A percentile compares a stretch with the other conserved stretches of the same genome.
phyloP scores from a whole-genome alignment of 2,113 vertebrate genomes.

The Chunga burmeisteri region DNA sequence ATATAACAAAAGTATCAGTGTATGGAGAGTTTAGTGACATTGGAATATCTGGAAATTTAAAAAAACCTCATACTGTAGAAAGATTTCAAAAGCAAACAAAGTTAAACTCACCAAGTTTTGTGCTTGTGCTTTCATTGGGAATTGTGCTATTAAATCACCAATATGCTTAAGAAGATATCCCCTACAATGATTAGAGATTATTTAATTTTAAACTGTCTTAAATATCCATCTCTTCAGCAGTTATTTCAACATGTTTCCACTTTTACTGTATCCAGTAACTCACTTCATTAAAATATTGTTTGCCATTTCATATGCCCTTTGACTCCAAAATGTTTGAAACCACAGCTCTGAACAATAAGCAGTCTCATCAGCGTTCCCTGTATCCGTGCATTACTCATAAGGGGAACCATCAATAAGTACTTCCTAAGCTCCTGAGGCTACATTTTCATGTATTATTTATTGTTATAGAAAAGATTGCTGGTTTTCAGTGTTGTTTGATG shows the following conservation, averaged over 20 bases:
- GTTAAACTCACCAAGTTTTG: not conserved
- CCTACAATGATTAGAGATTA: not conserved
- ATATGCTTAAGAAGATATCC: not conserved
- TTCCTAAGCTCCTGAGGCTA: conserved; percentile 27
- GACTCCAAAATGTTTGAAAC: conserved; percentile 3
- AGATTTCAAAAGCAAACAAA: not conserved
- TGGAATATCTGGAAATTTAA: not conserved
- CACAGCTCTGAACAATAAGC: not conserved
- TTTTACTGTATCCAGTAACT: not conserved
- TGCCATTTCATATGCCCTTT: not conserved
- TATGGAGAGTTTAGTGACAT: not conserved
- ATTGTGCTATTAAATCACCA: not conserved
- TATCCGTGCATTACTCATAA: not conserved
- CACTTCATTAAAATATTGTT: not conserved
- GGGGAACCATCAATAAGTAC: conserved; percentile 30
- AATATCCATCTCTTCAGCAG: not conserved
- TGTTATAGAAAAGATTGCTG: not conserved
- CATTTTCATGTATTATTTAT: conserved; percentile 45
- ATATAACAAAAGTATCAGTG: not conserved
- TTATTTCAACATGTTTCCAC: not conserved
- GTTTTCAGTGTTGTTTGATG: conserved; percentile 11
- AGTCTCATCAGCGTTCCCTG: not conserved
- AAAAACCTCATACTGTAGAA: not conserved
- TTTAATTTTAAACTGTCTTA: not conserved
- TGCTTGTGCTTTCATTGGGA: not conserved